phyloP scores from a whole-genome alignment of 2,113 vertebrate species.

The Clarias batrachus region DNA sequence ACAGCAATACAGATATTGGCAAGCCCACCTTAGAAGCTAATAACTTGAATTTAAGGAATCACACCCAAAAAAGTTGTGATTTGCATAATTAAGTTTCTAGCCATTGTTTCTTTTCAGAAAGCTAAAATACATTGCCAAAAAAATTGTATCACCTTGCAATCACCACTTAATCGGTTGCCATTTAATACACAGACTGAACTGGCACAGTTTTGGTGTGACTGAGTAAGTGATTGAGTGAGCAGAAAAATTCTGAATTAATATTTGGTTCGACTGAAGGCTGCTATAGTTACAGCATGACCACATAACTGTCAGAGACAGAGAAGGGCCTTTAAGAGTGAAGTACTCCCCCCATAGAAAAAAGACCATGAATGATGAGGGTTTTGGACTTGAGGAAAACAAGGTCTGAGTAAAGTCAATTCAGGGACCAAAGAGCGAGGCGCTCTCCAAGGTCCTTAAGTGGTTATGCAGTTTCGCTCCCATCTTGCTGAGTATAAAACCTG shows the following conservation, averaged over 20 bases:
- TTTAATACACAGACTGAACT: conserved; percentile 41
- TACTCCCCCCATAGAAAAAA: not conserved
- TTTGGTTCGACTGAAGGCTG: not conserved
- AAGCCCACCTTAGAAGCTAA: not conserved
- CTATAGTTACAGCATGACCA: not conserved
- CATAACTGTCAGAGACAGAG: not conserved
- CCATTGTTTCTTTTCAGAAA: not conserved
- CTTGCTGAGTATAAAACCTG: not conserved
- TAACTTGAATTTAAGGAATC: conserved; percentile 1
- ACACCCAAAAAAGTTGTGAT: not conserved
- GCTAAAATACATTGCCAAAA: not conserved
- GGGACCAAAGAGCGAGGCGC: not conserved
- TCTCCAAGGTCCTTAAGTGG: conserved; percentile 15
- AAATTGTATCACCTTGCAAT: not conserved
- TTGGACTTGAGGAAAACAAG: not conserved
- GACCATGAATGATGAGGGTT: not conserved
- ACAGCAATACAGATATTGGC: not conserved
- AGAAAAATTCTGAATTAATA: not conserved
- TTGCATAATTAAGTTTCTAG: not conserved
- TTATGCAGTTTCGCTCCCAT: not conserved
- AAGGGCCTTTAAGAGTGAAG: not conserved
- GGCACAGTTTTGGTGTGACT: not conserved
- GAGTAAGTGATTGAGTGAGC: not conserved
- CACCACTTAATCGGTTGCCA: conserved; percentile 60
- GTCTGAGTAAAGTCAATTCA: not conserved